Evolutionary conservation across 2,113 vertebrate species (phyloP), one percentile per base, ranked within the genome.

Genomic region (Macroglossus sobrinus): DNA sequence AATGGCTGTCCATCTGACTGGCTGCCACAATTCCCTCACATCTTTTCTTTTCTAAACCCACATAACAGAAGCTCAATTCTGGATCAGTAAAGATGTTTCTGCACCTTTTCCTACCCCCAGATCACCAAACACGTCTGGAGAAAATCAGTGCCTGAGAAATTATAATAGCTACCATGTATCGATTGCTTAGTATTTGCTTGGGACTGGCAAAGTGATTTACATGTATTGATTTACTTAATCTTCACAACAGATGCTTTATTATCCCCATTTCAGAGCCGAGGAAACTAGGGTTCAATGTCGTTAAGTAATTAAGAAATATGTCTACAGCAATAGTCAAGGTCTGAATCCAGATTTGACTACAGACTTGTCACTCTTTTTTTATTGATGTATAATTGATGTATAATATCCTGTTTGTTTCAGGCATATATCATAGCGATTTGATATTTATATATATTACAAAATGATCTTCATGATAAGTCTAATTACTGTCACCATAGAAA

Each of bases 201-300:
- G 69, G 57, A 89, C 79, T 94, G 40, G 87, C 82, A 92, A 93
- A 57, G 43, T 72, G 74, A 91, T 84, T 88, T 89, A 85, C 16
- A 63, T 53, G 7, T 68, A 93, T 55, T 93, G 71, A 93, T 75
- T 94, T 86, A 86, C 64, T 95, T 92, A 81, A 81, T 93, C 40
- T 30, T 91, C 47, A 78, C 21, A 78, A 59, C 10, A 84, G 80
- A 80, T 94, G 26, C 13, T 68, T 93, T 63, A 84, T 93, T 91
- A 80, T 80, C 50, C 84, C 79, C 64, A 84, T 80, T 92, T 95
- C 95, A 84, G 72, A 92, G 45, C 86, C 18, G 21, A 76, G 11
- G 66, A 94, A 89, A 93, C 38, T 45, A 69, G 90, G 68, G 63
- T 89, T 96, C 69, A 96, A 61, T 47, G 69, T 81, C 74, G 68